Conservation (phyloP, 2,797 vertebrate species). For the Erpetoichthys calabaricus region DNA sequence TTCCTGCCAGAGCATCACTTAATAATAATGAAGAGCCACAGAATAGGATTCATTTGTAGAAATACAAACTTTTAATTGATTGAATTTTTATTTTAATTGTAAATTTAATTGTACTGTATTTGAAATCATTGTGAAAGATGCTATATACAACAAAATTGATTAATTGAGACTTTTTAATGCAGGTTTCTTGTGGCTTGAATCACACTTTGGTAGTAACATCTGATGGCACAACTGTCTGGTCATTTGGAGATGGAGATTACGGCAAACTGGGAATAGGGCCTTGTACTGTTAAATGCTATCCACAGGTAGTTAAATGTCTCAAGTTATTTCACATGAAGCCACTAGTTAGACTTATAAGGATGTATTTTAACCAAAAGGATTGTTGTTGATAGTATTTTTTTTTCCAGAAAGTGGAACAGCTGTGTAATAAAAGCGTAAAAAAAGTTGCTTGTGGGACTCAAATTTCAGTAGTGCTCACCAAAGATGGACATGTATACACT, state of each 20-base stretch:
- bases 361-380: too few relatives aligned
- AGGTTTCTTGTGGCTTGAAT: conserved; percentile 65
- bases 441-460: conserved; percentile 59
- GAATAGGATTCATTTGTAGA: too few relatives aligned
- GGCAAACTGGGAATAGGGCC: conserved; percentile 60
- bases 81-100: too few relatives aligned
- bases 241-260: conserved; percentile 64
- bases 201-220: conserved; percentile 58
- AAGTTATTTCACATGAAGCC: not conserved
- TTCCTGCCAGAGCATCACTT: too few relatives aligned
- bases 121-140: too few relatives aligned
- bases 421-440: conserved; percentile 59
- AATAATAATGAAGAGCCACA: too few relatives aligned
- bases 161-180: not conserved
- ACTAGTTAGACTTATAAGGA: too few relatives aligned
- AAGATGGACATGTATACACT: conserved; percentile 56
- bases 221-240: conserved; percentile 57
- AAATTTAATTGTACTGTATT: too few relatives aligned
- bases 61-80: too few relatives aligned
- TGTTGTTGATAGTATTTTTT: conserved; percentile 7
- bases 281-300: conserved; percentile 61
- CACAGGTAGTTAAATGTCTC: conserved; percentile 39
- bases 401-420: conserved; percentile 55
- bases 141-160: too few relatives aligned
- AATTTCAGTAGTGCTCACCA: conserved; percentile 54